A percentile compares a stretch with the other conserved stretches of the same genome.
Evolutionary conservation across 2,113 vertebrate genomes (phyloP).

Genomic region (Aspidoscelis tigris): DNA sequence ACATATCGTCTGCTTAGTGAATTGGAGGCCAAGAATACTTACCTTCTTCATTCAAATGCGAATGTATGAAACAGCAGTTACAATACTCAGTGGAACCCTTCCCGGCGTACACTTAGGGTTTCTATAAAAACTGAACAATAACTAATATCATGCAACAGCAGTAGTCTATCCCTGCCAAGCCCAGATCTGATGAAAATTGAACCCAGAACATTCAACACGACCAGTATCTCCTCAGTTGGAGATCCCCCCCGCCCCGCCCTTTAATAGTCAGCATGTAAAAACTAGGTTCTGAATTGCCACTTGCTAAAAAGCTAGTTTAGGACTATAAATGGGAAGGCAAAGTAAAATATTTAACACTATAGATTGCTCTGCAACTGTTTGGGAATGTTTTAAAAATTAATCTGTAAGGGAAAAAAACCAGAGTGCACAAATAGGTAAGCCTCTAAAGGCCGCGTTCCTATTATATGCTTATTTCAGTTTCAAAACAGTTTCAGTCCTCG

Average conservation of each 20-base stretch:
- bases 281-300: too few relatives aligned
- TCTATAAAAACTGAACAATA: neutral
- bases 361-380: neutral
- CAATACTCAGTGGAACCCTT: neutral
- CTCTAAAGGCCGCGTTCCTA: neutral
- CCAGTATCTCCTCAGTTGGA: too few relatives aligned
- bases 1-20: conserved; percentile 52
- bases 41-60: neutral
- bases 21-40: conserved; percentile 44
- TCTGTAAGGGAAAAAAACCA: too few relatives aligned
- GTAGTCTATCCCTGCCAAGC: neutral
- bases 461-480: too few relatives aligned
- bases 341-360: neutral
- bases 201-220: too few relatives aligned
- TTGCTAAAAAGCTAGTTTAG: neutral
- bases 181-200: neutral
- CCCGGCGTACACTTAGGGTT: neutral
- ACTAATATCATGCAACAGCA: neutral
- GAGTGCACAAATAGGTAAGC: too few relatives aligned
- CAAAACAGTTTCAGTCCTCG: too few relatives aligned
- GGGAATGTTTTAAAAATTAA: neutral
- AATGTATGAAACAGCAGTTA: neutral
- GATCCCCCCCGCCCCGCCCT: neutral
- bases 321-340: neutral
- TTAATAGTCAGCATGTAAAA: too few relatives aligned